Evolutionary conservation across 2,797 vertebrate genomes (phyloP).

Genomic region (Spheniscus humboldti): DNA sequence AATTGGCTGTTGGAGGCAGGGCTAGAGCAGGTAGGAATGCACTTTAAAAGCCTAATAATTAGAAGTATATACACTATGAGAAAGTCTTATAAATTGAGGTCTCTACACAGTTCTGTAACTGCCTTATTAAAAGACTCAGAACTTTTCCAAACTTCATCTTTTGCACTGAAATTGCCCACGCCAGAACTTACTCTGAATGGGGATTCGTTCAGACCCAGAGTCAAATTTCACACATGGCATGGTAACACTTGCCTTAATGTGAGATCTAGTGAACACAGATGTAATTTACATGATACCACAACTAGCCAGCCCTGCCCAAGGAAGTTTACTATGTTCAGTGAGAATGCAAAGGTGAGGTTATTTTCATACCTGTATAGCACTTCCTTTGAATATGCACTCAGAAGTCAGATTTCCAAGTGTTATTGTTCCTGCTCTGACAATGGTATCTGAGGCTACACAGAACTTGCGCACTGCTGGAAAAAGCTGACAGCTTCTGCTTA

Average conservation of each 20-base stretch:
- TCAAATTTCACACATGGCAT: accelerated
- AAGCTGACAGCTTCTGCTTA: neutral
- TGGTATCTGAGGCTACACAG: neutral
- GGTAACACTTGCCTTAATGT: accelerated
- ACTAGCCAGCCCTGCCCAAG: neutral
- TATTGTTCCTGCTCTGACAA: neutral
- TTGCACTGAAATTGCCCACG: neutral
- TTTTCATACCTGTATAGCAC: neutral
- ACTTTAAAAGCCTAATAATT: neutral
- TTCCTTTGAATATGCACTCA: neutral
- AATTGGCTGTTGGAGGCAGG: neutral
- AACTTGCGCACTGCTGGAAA: neutral
- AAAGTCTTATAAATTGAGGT: neutral
- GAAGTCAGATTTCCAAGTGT: neutral
- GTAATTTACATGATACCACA: accelerated
- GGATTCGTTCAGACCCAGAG: neutral
- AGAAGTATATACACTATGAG: neutral
- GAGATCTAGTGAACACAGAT: neutral
- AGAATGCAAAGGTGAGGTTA: neutral
- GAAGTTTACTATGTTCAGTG: neutral
- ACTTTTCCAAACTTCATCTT: neutral
- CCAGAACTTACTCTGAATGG: neutral
- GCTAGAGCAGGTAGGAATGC: neutral
- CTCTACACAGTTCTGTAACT: neutral
- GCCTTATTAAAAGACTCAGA: neutral